Evolutionary conservation across 2,113 vertebrate species (phyloP).

Genomic region (Plestiodon gilberti): DNA sequence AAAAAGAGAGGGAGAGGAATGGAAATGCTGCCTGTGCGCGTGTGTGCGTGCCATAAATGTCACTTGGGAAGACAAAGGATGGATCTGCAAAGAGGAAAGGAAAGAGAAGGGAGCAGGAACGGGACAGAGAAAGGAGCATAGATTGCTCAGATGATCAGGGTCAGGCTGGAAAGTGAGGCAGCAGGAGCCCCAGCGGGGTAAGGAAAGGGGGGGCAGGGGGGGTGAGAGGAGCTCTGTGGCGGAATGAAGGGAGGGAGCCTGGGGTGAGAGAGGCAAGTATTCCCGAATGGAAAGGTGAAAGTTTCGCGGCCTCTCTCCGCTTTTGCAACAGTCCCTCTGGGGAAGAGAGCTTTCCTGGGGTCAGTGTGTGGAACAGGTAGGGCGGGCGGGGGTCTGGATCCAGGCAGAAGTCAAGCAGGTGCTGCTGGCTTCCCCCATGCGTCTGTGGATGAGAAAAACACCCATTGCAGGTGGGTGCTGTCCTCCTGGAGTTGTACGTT

Average conservation of each 20-base stretch:
- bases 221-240: too few relatives aligned
- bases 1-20: not conserved
- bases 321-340: not conserved
- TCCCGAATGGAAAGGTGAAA: too few relatives aligned
- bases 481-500: constrained; percentile 4
- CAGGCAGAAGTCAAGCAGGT: not conserved
- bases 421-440: not conserved
- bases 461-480: not conserved
- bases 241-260: too few relatives aligned
- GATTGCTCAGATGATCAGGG: not conserved
- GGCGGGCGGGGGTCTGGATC: not conserved
- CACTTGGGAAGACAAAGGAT: constrained; percentile 2
- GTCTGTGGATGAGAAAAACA: not conserved
- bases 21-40: not conserved
- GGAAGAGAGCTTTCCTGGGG: not conserved
- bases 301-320: not conserved
- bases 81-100: not conserved
- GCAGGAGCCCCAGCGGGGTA: too few relatives aligned
- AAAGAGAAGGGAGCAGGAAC: not conserved
- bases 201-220: not conserved
- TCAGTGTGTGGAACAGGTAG: constrained; percentile 7
- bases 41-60: not conserved
- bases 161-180: not conserved
- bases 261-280: too few relatives aligned
- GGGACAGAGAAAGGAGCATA: not conserved